These are phyloP conservation scores for Siphonodentalium dalli DNA, from an alignment of 2,888 invertebrate species.

Conservation along the genomic window DNA sequence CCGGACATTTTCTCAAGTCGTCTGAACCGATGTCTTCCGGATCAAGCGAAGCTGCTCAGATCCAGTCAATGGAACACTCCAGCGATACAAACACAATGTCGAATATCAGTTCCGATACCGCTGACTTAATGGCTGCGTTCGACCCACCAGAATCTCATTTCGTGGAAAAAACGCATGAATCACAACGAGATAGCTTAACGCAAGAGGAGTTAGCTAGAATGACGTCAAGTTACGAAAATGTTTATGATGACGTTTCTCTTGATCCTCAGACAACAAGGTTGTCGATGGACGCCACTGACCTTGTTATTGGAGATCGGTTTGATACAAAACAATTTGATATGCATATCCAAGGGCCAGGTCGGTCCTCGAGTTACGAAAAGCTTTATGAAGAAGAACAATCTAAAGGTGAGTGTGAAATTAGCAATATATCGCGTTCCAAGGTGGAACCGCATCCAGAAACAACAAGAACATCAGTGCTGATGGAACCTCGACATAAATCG, in stretches of 20 bases:
- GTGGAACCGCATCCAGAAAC: too few species aligned
- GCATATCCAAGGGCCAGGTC: slow-evolving; percentile 39
- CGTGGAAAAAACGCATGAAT: too few species aligned
- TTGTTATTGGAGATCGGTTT: slow-evolving; percentile 56
- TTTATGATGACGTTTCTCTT: slow-evolving; percentile 43
- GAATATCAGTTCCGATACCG: slow-evolving; percentile 42
- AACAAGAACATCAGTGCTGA: too few species aligned
- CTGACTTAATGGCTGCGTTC: slow-evolving; percentile 22
- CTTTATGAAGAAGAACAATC: slow-evolving; percentile 40
- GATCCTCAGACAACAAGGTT: slow-evolving; percentile 40
- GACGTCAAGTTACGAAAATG: slow-evolving; percentile 48
- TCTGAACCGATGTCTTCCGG: slow-evolving; percentile 22
- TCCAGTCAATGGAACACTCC: slow-evolving; percentile 58
- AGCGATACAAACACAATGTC: slow-evolving; percentile 49
- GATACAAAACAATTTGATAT: slow-evolving; percentile 50
- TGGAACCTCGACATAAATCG: slow-evolving; percentile 35
- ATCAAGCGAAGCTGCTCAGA: slow-evolving; percentile 49
- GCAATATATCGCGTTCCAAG: too few species aligned
- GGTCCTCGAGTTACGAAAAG: slow-evolving; percentile 54
- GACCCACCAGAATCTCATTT: slow-evolving; percentile 15
- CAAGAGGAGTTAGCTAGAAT: slow-evolving; percentile 29
- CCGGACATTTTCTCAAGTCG: too few species aligned
- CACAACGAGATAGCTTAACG: too few species aligned
- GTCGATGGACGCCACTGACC: slow-evolving; percentile 41
- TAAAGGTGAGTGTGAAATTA: slow-evolving; percentile 33